These are phyloP conservation scores for Hydropsyche tenuis DNA, from an alignment of 1,140 invertebrate species.

Conservation along the genomic window DNA sequence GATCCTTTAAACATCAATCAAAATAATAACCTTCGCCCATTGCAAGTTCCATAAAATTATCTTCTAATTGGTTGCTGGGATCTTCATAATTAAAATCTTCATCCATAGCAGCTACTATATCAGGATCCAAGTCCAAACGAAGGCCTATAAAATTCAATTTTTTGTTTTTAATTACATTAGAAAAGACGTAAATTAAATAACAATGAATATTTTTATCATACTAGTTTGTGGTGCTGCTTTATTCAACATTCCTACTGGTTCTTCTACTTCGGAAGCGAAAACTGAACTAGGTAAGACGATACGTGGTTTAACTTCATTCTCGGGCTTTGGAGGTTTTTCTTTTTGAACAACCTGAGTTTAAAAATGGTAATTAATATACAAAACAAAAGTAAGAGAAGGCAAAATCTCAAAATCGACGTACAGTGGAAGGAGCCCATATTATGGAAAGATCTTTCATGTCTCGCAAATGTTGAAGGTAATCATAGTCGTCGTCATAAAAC, in stretches of 20 bases:
- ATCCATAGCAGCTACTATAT: conserved; percentile 91
- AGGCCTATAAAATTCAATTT: conserved; percentile 64
- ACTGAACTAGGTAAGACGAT: conserved; percentile 81
- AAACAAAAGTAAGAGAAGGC: no score
- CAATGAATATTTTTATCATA: conserved; percentile 52
- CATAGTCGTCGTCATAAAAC: conserved; percentile 94
- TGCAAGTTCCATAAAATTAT: conserved; percentile 87
- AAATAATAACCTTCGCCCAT: conserved; percentile 62
- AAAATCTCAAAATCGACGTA: conserved; percentile 2
- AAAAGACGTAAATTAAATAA: not conserved
- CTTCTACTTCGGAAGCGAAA: conserved; percentile 88
- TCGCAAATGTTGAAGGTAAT: conserved; percentile 93
- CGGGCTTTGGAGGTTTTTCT: conserved; percentile 44
- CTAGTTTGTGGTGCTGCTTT: conserved; percentile 81
- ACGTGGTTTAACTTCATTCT: not conserved
- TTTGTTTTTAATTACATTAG: not conserved
- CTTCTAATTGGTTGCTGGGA: conserved; percentile 85
- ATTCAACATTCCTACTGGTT: conserved; percentile 87
- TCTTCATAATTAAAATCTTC: conserved; percentile 89
- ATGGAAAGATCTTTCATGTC: conserved; percentile 64
- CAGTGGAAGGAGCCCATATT: conserved; percentile 43
- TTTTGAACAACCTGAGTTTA: not conserved
- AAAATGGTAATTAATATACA: no score
- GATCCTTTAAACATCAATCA: not conserved
- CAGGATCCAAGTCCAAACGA: conserved; percentile 86